These are phyloP conservation scores for Calidris pugnax DNA, from an alignment of 2,113 vertebrate species.

Conservation along the genomic window DNA sequence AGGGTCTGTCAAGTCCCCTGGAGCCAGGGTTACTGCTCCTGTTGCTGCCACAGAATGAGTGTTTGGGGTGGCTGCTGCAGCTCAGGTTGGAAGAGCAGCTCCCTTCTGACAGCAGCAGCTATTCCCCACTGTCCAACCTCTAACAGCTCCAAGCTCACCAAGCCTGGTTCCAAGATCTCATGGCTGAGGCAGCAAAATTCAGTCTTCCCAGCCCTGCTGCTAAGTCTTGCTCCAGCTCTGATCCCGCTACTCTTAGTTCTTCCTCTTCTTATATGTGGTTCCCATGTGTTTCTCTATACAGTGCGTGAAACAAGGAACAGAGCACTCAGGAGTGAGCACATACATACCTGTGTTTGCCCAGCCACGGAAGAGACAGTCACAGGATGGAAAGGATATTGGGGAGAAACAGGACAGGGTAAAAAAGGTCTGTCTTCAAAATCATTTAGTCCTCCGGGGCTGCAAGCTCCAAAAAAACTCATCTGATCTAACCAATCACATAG, in stretches of 20 bases:
- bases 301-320: not conserved
- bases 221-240: conserved; percentile 10
- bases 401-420: not conserved
- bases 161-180: not conserved
- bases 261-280: not conserved
- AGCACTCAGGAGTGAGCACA: not conserved
- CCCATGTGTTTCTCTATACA: not conserved
- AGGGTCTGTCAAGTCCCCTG: not conserved
- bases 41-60: not conserved
- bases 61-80: not conserved
- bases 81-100: not conserved
- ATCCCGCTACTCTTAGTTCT: not conserved
- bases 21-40: not conserved
- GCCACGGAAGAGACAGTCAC: not conserved
- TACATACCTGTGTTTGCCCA: not conserved
- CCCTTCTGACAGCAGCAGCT: not conserved
- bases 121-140: not conserved
- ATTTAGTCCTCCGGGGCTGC: not conserved
- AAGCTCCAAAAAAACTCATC: not conserved
- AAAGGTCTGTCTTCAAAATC: not conserved
- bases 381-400: not conserved
- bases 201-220: not conserved
- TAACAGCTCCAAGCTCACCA: not conserved
- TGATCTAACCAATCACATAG: not conserved
- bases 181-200: not conserved